phyloP scores from a whole-genome alignment of 1,140 invertebrate species.

The Drosophila rhopaloa region DNA sequence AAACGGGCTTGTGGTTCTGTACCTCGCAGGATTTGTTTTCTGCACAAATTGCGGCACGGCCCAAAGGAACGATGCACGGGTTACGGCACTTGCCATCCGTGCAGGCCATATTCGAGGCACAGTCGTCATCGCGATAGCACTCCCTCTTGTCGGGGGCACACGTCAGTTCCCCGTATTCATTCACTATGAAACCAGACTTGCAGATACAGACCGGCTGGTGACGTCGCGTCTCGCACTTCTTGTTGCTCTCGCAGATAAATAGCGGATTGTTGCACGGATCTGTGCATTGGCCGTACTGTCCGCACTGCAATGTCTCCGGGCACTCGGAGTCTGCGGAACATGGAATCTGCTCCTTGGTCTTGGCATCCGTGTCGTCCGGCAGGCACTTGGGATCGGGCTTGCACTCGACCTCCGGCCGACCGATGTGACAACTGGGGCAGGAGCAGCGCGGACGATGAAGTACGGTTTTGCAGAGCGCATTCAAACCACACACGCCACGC shows the following conservation, averaged over 20 bases:
- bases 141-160: constrained; percentile 92
- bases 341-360: constrained; percentile 85
- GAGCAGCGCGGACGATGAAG: constrained; percentile 93
- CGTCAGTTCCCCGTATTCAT: constrained; percentile 92
- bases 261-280: constrained; percentile 89
- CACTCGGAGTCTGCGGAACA: constrained; percentile 90
- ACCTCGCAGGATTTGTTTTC: constrained; percentile 93
- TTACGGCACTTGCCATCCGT: constrained; percentile 92
- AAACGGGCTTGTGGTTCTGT: constrained; percentile 92
- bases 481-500: constrained; percentile 93
- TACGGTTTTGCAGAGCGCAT: constrained; percentile 93
- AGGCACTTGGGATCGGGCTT: constrained; percentile 91
- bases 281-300: constrained; percentile 89
- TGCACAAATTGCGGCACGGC: constrained; percentile 88
- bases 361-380: constrained; percentile 85
- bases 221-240: constrained; percentile 94
- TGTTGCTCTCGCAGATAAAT: constrained; percentile 90
- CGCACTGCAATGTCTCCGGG: constrained; percentile 90
- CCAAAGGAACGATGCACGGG: constrained; percentile 89
- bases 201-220: constrained; percentile 95
- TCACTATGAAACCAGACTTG: constrained; percentile 93
- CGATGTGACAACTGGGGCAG: constrained; percentile 94
- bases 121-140: constrained; percentile 93
- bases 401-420: constrained; percentile 91
- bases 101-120: constrained; percentile 93